These are phyloP conservation scores for Jordanella pulchra DNA, from an alignment of 2,797 vertebrate genomes.

Conservation along the genomic window DNA sequence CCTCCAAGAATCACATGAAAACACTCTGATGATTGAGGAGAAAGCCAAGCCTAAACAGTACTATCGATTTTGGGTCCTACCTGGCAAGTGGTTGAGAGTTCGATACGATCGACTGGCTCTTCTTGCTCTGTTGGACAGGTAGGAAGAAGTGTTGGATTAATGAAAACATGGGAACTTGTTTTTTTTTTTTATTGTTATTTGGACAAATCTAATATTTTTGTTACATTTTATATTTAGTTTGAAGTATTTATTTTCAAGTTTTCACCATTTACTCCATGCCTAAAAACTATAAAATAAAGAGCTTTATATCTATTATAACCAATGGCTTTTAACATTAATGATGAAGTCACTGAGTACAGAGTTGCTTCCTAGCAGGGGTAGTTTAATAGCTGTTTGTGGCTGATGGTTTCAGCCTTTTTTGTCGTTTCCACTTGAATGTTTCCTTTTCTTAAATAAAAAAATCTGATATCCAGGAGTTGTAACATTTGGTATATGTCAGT, in stretches of 20 bases:
- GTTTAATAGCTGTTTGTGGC: background rate
- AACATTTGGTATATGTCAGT: background rate
- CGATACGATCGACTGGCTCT: conserved; percentile 90
- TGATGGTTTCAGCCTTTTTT: background rate
- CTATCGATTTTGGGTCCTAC: conserved; percentile 92
- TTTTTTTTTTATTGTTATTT: background rate
- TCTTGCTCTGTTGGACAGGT: conserved; percentile 90
- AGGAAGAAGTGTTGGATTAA: conserved; percentile 27
- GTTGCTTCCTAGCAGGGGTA: background rate
- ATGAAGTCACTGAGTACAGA: background rate
- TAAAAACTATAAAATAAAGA: background rate
- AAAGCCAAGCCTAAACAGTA: conserved; percentile 90
- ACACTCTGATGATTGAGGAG: conserved; percentile 92
- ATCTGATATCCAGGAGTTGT: background rate
- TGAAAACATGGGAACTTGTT: background rate
- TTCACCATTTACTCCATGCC: background rate
- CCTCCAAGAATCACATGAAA: conserved; percentile 91
- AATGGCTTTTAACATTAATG: background rate
- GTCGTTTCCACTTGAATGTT: background rate
- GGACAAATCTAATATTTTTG: background rate
- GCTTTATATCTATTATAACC: background rate
- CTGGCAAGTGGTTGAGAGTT: conserved; percentile 89
- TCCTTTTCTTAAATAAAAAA: background rate
- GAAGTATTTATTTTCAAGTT: background rate
- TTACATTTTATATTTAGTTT: background rate